Conservation (phyloP, 2,888 invertebrate genomes). For the Sycophila texana region DNA sequence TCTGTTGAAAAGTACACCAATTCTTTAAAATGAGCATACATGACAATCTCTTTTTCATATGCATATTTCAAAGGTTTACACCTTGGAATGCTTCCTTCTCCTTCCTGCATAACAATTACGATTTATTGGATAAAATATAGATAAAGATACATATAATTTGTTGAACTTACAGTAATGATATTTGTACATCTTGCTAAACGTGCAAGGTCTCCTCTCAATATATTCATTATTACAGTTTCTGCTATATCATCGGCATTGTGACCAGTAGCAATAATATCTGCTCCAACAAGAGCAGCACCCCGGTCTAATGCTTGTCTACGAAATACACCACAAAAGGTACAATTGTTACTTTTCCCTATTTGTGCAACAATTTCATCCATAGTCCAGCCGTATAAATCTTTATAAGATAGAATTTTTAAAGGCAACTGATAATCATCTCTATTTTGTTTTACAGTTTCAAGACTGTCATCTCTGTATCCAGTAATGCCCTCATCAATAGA, state of each 20-base stretch:
- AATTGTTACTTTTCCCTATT: constrained; percentile 94
- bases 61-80: constrained; percentile 98
- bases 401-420: constrained; percentile 95
- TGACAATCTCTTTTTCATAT: constrained; percentile 99
- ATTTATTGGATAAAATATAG: constrained; percentile 41
- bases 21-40: constrained; percentile 98
- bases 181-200: constrained; percentile 94
- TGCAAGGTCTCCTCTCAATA: constrained; percentile 96
- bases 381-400: constrained; percentile 99
- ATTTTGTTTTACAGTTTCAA: constrained; percentile 97
- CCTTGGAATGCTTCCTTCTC: constrained; percentile 89
- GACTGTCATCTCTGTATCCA: constrained; percentile 95
- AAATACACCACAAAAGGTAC: constrained; percentile 97
- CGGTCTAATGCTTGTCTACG: constrained; percentile 96
- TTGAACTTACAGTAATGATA: constrained; percentile 85
- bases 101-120: constrained; percentile 78
- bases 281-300: constrained; percentile 91
- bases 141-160: constrained; percentile 10
- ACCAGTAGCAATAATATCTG: constrained; percentile 96
- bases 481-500: constrained; percentile 99
- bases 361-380: constrained; percentile 98
- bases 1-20: constrained; percentile 99
- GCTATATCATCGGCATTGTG: constrained; percentile 99
- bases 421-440: constrained; percentile 95
- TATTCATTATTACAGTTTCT: constrained; percentile 98